These are phyloP conservation scores for Drosophila subpulchrella DNA, from an alignment of 1,140 invertebrate genomes.

Conservation along the genomic window DNA sequence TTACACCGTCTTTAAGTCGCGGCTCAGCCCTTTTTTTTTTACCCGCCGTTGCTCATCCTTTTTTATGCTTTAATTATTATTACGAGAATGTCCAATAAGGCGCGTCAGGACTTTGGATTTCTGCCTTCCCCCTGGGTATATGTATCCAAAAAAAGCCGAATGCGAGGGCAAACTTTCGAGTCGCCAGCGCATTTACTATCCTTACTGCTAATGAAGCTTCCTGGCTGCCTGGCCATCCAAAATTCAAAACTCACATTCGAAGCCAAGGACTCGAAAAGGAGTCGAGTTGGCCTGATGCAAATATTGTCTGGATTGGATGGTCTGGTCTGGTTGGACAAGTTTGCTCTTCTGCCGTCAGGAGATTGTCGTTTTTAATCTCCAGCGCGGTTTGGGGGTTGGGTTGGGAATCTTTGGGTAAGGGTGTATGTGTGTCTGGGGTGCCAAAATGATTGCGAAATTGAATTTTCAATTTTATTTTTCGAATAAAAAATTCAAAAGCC, in stretches of 20 bases:
- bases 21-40: slow-evolving; percentile 22
- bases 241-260: neutral
- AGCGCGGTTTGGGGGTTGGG: slow-evolving; percentile 34
- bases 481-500: slow-evolving; percentile 79
- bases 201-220: slow-evolving; percentile 47
- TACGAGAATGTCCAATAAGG: slow-evolving; percentile 59
- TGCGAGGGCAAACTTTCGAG: slow-evolving; percentile 63
- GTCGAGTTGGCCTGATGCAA: neutral
- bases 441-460: slow-evolving; percentile 81
- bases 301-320: slow-evolving; percentile 9
- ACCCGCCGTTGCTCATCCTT: slow-evolving; percentile 1
- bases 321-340: slow-evolving; percentile 35
- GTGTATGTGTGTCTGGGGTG: slow-evolving; percentile 54
- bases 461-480: slow-evolving; percentile 82
- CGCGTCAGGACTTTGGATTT: slow-evolving; percentile 23
- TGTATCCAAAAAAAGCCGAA: slow-evolving; percentile 3
- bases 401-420: slow-evolving; percentile 12
- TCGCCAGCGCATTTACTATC: slow-evolving; percentile 56
- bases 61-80: slow-evolving; percentile 76
- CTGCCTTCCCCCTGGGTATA: slow-evolving; percentile 18
- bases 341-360: slow-evolving; percentile 53
- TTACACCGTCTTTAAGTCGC: slow-evolving; percentile 51
- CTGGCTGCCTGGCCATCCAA: neutral
- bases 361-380: slow-evolving; percentile 78
- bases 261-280: slow-evolving; percentile 4